A percentile compares a stretch with the other conserved stretches of the same genome.
Evolutionary conservation across 1,140 invertebrate species (phyloP).

Genomic region (Antheraea pernyi): DNA sequence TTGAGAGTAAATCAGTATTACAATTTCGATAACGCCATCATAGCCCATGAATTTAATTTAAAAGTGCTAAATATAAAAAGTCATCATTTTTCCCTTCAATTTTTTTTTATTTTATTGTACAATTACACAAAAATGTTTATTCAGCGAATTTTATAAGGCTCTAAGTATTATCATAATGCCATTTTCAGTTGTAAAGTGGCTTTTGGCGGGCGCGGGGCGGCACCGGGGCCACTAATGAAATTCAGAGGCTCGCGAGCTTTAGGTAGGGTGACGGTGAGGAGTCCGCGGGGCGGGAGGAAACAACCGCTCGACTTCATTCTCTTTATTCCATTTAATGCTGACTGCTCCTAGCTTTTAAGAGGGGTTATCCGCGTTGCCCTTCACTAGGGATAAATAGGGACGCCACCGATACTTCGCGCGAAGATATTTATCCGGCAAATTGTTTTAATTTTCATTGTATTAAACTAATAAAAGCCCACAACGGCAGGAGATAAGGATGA

Average conservation of each 20-base stretch:
- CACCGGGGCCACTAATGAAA: constrained; percentile 72
- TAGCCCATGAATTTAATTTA: constrained; percentile 6
- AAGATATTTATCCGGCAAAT: constrained; percentile 80
- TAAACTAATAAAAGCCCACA: constrained; percentile 75
- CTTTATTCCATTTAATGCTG: constrained; percentile 78
- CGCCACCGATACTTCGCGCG: constrained; percentile 71
- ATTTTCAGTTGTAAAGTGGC: constrained; percentile 76
- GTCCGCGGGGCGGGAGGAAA: constrained; percentile 35
- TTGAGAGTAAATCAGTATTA: constrained; percentile 31
- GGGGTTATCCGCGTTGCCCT: constrained; percentile 77
- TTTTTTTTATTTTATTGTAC: constrained; percentile 48
- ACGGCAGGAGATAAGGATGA: constrained; percentile 63
- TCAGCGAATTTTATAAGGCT: constrained; percentile 74
- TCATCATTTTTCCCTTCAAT: constrained; percentile 29
- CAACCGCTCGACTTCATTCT: constrained; percentile 73
- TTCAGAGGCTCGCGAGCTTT: constrained; percentile 60
- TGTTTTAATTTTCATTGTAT: constrained; percentile 80
- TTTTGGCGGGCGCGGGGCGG: constrained; percentile 60
- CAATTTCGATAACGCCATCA: constrained; percentile 32
- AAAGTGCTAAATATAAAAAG: not conserved
- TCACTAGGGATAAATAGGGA: constrained; percentile 73
- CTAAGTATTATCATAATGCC: constrained; percentile 76
- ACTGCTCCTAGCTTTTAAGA: constrained; percentile 78
- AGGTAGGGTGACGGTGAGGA: constrained; percentile 45
- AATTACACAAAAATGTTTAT: constrained; percentile 76